phyloP scores from a whole-genome alignment of 2,113 vertebrate species.

The Bostrychus sinensis region DNA sequence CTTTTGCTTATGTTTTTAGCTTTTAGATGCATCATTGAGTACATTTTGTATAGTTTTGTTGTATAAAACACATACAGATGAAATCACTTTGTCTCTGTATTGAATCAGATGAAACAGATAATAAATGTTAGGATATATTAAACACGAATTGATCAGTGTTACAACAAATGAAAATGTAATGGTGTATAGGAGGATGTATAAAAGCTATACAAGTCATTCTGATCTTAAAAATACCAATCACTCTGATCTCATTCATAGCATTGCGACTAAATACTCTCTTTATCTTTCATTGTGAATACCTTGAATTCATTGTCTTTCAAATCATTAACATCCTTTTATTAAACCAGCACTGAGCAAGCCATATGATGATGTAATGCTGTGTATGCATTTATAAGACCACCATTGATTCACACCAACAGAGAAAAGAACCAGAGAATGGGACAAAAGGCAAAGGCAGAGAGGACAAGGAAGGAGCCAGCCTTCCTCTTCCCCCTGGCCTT shows the following conservation, averaged over 20 bases:
- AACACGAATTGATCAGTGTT: slow-evolving; percentile 17
- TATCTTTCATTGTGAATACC: slow-evolving; percentile 49
- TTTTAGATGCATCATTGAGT: slow-evolving; percentile 5
- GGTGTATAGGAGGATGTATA: slow-evolving; percentile 23
- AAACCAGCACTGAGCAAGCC: slow-evolving; percentile 51
- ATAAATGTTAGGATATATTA: slow-evolving; percentile 16
- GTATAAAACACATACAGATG: slow-evolving; percentile 22
- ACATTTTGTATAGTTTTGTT: slow-evolving; percentile 3
- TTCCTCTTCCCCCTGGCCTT: slow-evolving; percentile 56
- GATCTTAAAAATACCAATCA: slow-evolving; percentile 33
- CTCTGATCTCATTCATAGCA: slow-evolving; percentile 13
- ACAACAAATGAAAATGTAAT: slow-evolving; percentile 9
- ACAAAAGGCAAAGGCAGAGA: slow-evolving; percentile 45
- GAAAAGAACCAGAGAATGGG: slow-evolving; percentile 31
- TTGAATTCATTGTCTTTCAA: slow-evolving; percentile 34
- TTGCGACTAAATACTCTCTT: slow-evolving; percentile 44
- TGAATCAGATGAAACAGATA: slow-evolving; percentile 7
- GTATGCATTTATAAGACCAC: slow-evolving; percentile 47
- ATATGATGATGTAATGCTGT: slow-evolving; percentile 55
- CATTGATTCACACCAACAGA: slow-evolving; percentile 57
- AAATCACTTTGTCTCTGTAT: slow-evolving; percentile 23
- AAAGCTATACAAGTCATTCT: slow-evolving; percentile 38
- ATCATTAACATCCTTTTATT: slow-evolving; percentile 56
- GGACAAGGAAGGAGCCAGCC: slow-evolving; percentile 87
- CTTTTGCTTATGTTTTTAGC: slow-evolving; percentile 25